Evolutionary conservation across 2,888 invertebrate species (phyloP), one percentile per base, ranked within the genome.

Genomic region (Hirtodrosophila trivittata): DNA sequence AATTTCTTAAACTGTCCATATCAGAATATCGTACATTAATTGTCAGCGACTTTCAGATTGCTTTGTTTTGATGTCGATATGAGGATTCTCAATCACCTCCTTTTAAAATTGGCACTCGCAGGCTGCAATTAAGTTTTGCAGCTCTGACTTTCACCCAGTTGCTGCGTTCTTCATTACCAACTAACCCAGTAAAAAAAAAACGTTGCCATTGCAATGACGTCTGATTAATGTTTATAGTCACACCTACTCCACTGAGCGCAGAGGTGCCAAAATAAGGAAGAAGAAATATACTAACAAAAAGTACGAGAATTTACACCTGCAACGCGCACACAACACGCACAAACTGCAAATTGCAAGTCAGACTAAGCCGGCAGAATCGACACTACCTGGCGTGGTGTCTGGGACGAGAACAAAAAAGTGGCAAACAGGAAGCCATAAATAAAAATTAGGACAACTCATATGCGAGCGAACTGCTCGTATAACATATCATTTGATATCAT

Each of bases 161-260:
- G 42, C 13, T 9, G 4, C 18, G 32, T 57, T 13, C 38, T 30
- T 13, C 14, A 39, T 35, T 42, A 62, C 69, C 81, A 65, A 66
- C 58, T 77, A 77, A 76, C 76, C 76, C 82, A 76, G 49, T 77
- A 25, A 30, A 38, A 8, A 21, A 33, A 38, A 18, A 18, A 26
- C 12, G 16, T 46, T 49, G 63, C 43, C 59, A 47, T 30, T 58
- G 63, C 67, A 51, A 21, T 28, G 41, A 41, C 45, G 74, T 32
- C 85, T 80, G 80, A 80, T 80, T 80, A 86, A 80, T 80, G 86
- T 64, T 66, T 75, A 60, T 62, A 73, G 86, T 86, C 86, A 80
- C 78, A 80, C 78, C 78, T 80, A 74, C 67, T 56, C 70, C 58
- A 69, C 52, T 39, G 50, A 3, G 18, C 18, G 30, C 60, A 45